phyloP scores from a whole-genome alignment of 1,140 invertebrate species.

The Coboldia fuscipes region DNA sequence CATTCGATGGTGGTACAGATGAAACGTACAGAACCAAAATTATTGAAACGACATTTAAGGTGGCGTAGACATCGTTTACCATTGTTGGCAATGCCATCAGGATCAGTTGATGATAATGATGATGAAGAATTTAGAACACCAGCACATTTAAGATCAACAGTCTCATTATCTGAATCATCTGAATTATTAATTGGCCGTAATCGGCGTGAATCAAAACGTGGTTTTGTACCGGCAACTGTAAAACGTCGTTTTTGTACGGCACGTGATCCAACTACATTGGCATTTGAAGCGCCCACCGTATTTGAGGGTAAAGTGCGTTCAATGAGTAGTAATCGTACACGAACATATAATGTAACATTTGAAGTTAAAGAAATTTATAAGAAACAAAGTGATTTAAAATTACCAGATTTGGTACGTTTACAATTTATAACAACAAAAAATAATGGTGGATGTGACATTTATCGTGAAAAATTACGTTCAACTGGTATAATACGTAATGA shows the following conservation, averaged over 20 bases:
- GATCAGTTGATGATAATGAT: too few species aligned
- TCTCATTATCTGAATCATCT: too few species aligned
- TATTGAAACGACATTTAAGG: too few species aligned
- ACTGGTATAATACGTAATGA: constrained; percentile 29
- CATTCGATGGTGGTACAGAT: too few species aligned
- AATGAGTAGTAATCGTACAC: constrained; percentile 28
- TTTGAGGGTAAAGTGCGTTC: constrained; percentile 40
- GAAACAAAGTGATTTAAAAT: constrained; percentile 26
- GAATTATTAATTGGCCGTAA: not conserved
- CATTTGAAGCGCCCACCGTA: constrained; percentile 34
- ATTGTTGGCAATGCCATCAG: too few species aligned
- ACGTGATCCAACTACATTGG: constrained; percentile 32
- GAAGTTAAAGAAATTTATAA: constrained; percentile 38
- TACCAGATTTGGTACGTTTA: constrained; percentile 18
- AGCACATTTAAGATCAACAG: too few species aligned
- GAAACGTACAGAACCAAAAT: too few species aligned
- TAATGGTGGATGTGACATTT: constrained; percentile 20
- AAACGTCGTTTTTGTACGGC: constrained; percentile 29
- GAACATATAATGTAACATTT: constrained; percentile 39
- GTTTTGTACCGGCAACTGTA: constrained; percentile 7
- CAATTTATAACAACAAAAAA: constrained; percentile 15
- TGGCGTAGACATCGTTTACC: too few species aligned
- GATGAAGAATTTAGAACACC: too few species aligned
- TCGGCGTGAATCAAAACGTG: constrained; percentile 1
- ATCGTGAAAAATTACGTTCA: constrained; percentile 12